Conservation (phyloP, 64 coral and sea anemone genomes). For the Platygyra sinensis region DNA sequence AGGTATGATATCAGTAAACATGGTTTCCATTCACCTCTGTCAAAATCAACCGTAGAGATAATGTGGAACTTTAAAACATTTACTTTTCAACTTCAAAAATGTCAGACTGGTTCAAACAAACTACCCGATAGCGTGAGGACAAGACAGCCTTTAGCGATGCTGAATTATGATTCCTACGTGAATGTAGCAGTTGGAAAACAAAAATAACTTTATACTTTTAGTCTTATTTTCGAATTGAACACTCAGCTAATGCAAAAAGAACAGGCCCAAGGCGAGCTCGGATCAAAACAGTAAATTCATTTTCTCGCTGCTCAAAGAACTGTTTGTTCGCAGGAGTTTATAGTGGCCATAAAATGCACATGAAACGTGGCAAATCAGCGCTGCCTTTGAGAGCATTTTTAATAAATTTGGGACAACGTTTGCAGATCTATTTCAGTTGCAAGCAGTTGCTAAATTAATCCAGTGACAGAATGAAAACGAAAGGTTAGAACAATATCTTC, state of each 20-base stretch:
- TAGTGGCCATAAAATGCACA: neutral
- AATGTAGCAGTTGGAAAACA: neutral
- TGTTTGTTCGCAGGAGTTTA: neutral
- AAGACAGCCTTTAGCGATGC: neutral
- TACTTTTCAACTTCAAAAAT: neutral
- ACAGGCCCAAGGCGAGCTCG: too few relatives aligned
- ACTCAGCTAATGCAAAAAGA: too few relatives aligned
- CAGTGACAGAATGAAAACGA: neutral
- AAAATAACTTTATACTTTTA: neutral
- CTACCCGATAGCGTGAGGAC: neutral
- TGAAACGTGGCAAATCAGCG: neutral
- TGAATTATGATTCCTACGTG: neutral
- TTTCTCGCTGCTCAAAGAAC: too few relatives aligned
- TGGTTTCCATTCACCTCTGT: neutral
- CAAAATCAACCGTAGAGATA: constrained; percentile 10
- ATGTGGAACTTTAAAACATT: neutral
- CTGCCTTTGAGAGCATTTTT: neutral
- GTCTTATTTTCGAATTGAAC: neutral
- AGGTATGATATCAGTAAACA: neutral
- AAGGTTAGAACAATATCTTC: neutral
- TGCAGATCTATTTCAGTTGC: constrained; percentile 11
- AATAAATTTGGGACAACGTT: neutral
- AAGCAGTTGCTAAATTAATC: neutral
- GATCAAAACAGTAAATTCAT: too few relatives aligned
- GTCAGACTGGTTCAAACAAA: neutral